Percentiles rank a stretch among this genome's conserved stretches.
These are phyloP conservation scores for Sycophila texana DNA, from an alignment of 2,888 invertebrate species.

Conservation along the genomic window DNA sequence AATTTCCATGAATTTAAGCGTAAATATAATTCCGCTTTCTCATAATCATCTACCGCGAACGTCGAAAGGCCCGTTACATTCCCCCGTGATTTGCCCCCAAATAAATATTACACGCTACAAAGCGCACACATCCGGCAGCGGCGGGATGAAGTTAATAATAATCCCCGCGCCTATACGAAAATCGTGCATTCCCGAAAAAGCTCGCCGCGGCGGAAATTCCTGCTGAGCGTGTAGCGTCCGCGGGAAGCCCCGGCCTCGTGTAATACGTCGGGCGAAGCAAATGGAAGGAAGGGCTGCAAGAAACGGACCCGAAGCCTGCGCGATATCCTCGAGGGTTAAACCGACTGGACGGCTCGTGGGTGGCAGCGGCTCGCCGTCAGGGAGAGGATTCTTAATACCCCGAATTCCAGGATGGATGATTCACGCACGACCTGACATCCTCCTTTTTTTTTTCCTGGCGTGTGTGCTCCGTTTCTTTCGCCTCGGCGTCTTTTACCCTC, in stretches of 20 bases:
- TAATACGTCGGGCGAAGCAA: slow-evolving; percentile 12
- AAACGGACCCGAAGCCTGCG: not conserved
- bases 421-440: slow-evolving; percentile 63
- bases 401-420: slow-evolving; percentile 63
- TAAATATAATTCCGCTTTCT: no score
- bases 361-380: not conserved
- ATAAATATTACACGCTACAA: no score
- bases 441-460: not conserved
- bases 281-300: no score
- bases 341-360: slow-evolving; percentile 13
- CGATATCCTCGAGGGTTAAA: slow-evolving; percentile 31
- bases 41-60: no score
- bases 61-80: no score
- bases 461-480: not conserved
- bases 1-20: no score
- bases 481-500: not conserved
- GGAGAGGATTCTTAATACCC: slow-evolving; percentile 60
- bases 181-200: not conserved
- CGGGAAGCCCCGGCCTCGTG: no score
- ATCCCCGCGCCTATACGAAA: not conserved
- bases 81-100: no score
- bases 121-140: no score
- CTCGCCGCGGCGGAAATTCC: slow-evolving; percentile 9
- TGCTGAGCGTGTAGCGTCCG: not conserved
- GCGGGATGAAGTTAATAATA: no score